phyloP scores from a whole-genome alignment of 2,113 vertebrate genomes.

The Pygoscelis antarcticus region DNA sequence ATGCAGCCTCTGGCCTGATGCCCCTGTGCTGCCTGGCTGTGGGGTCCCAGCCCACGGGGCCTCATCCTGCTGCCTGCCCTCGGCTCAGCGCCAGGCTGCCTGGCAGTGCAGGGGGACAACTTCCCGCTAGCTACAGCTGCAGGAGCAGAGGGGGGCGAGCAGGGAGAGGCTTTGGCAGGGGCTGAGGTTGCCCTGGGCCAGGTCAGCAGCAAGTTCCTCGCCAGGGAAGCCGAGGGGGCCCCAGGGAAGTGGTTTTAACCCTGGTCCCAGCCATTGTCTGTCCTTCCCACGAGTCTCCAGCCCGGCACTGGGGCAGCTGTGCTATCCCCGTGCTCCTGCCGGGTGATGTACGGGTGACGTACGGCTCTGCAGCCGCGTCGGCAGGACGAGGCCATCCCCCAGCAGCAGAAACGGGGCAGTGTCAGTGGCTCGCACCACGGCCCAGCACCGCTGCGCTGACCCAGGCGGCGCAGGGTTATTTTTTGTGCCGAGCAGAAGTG shows the following conservation, averaged over 20 bases:
- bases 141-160: neutral
- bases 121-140: too few species aligned
- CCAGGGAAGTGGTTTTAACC: neutral
- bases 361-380: fast-evolving
- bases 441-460: neutral
- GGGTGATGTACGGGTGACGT: neutral
- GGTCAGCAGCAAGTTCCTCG: neutral
- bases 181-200: too few species aligned
- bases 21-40: neutral
- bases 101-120: neutral
- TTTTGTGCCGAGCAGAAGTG: neutral
- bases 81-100: neutral
- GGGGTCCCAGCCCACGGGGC: neutral
- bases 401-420: too few species aligned
- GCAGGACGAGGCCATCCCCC: fast-evolving
- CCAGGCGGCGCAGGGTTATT: fast-evolving
- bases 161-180: too few species aligned
- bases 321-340: neutral
- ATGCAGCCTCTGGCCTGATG: neutral
- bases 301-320: fast-evolving
- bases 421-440: too few species aligned
- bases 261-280: neutral
- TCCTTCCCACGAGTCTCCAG: neutral
- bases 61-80: neutral
- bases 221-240: neutral